A percentile compares a stretch with the other conserved stretches of the same genome.
Evolutionary conservation across 2,888 invertebrate species (phyloP).

Genomic region (Pyralis farinalis): DNA sequence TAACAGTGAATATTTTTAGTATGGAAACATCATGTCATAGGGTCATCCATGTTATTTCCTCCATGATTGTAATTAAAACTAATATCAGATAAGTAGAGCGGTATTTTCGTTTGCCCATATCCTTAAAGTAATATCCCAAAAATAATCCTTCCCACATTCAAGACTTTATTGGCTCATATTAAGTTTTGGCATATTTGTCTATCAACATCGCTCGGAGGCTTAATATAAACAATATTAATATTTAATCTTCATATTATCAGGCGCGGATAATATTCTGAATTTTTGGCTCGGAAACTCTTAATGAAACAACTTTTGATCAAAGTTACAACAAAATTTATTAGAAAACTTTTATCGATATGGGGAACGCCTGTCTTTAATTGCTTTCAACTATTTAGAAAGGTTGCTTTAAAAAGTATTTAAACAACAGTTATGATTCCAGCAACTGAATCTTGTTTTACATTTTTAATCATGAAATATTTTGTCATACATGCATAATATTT

Average conservation of each 20-base stretch:
- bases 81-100: too few relatives aligned
- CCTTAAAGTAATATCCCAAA: too few relatives aligned
- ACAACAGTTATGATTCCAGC: too few relatives aligned
- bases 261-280: not conserved
- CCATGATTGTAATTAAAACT: too few relatives aligned
- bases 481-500: too few relatives aligned
- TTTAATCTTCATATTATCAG: not conserved
- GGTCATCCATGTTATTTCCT: too few relatives aligned
- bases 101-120: too few relatives aligned
- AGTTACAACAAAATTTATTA: slow-evolving; percentile 16
- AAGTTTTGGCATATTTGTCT: not conserved
- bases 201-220: not conserved
- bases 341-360: slow-evolving; percentile 17
- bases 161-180: not conserved
- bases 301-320: slow-evolving; percentile 15
- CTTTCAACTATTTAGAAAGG: slow-evolving; percentile 6
- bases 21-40: too few relatives aligned
- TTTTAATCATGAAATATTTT: too few relatives aligned
- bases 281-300: slow-evolving; percentile 10
- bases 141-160: too few relatives aligned
- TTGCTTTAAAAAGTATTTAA: not conserved
- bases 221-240: slow-evolving; percentile 9
- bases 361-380: slow-evolving; percentile 9
- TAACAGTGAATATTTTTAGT: too few relatives aligned
- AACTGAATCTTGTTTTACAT: too few relatives aligned